Conservation (phyloP, 2,113 vertebrate species). For the Macrotis lagotis region DNA sequence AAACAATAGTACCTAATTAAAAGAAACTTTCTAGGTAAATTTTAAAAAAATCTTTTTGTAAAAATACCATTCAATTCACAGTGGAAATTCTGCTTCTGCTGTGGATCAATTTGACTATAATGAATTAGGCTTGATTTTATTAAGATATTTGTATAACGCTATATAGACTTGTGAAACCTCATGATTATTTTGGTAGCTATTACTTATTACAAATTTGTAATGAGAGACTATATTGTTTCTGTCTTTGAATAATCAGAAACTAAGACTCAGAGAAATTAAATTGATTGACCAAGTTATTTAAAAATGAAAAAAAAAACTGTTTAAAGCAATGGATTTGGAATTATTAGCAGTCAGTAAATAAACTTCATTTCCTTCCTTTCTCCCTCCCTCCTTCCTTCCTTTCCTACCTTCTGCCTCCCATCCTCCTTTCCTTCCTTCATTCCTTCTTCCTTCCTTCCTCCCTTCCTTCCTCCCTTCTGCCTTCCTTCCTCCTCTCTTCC, state of each 20-base stretch:
- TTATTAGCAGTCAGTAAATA: not conserved
- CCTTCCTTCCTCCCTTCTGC: not conserved
- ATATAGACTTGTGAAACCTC: constrained; percentile 50
- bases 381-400: not conserved
- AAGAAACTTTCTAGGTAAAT: not conserved
- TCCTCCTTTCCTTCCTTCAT: not conserved
- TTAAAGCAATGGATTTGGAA: constrained; percentile 39
- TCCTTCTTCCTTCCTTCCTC: too few relatives aligned
- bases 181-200: constrained; percentile 30
- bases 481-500: not conserved
- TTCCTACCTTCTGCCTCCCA: not conserved
- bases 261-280: constrained; percentile 35
- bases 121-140: constrained; percentile 8
- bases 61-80: not conserved
- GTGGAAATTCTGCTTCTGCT: not conserved
- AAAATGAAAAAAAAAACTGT: constrained; percentile 1
- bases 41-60: not conserved
- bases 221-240: not conserved
- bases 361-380: not conserved
- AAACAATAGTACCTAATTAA: not conserved
- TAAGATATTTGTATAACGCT: constrained; percentile 14
- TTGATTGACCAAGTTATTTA: constrained; percentile 39
- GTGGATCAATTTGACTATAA: not conserved
- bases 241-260: constrained; percentile 32
- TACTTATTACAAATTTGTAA: not conserved